Evolutionary conservation across 2,888 invertebrate genomes (phyloP), one percentile per base, ranked within the genome.

Genomic region (Xestia xanthographa): DNA sequence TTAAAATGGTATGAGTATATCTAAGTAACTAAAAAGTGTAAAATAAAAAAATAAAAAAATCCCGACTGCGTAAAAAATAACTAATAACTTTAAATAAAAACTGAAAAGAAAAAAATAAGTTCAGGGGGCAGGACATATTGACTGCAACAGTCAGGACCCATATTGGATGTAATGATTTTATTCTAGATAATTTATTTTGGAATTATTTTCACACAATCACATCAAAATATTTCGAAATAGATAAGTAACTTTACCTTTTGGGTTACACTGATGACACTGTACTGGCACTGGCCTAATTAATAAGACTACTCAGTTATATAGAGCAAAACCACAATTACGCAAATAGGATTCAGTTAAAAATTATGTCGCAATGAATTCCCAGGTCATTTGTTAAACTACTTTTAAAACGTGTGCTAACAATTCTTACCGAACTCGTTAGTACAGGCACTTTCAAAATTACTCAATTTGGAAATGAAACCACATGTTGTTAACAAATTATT

Each of bases 401-500:
- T 75, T 66, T 56, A n/a, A 66, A 53, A 75, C 22, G 22, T 62
- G 56, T 66, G 58, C 17, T 22, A 77, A 77, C 26, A 73, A 72
- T 50, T 75, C 60, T 60, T 53, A 48, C 22, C 22, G 48, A 48
- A 62, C 22, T 66, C 20, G 63, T 70, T 63, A 41, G 5, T 72
- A 12, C 20, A 60, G 22, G 43, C 60, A 72, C 53, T 74, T 77
- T 75, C 11, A 34, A 74, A 75, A 63, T 71, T 53, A 45, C 48
- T 53, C 12, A 45, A 75, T 83, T 62, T 48, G 0, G 60, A 82
- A 87, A 89, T 86, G 62, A 89, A 86, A 89, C 77, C 65, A 84
- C 41, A 82, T 38, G 17, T 77, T 84, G 90, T 91, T 91, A 91
- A 90, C 90, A 89, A 90, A 84, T 88, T 87, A 80, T 90, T 90